Evolutionary conservation across 2,797 vertebrate genomes (phyloP), one percentile per base, ranked within the genome.

Genomic region (Typhlichthys subterraneus): DNA sequence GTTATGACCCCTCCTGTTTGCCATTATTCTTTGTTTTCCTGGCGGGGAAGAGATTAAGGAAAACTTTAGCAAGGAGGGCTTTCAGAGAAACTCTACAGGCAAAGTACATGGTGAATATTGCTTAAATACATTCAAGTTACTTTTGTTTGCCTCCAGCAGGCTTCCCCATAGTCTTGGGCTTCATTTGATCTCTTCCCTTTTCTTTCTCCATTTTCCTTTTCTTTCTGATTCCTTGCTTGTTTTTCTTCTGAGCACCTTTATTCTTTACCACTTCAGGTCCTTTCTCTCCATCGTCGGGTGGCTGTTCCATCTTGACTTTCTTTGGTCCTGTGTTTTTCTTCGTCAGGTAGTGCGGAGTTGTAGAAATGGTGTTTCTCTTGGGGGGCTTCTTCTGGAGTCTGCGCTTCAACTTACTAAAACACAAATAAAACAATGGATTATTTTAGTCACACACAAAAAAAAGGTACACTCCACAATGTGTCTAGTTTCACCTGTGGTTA

Each of bases 351-450:
- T 91, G 89, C 17, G 96, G 96, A 6, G 92, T 96, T 63, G 96
- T 97, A 81, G 91, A 91, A 76, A 99, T 98, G 45, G 92, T 93
- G 73, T 87, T 91, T 77, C 97, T 95, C 64, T 87, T 89, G 58
- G 96, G 72, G 5, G 97, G 97, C 59, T 91, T 96, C 89, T 94
- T 98, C 84, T 94, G 92, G 50, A 99, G 88, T 64, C 89, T 93
- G 71, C 93, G 94, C 86, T 94, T 98, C 67, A 89, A 88, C 90
- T 98, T 98, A 83, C 96, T 99, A 62, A 76, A 86, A 49, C 9
- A 45, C 33, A 45, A 67, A 23, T 66, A 45, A 75, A 62, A 55
- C 1, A 48, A 1, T 6, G 10, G 31, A 29, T 53, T 53, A 53
- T 14, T 14, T 51, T 51, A 51, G 7, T 17, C n/a, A 14, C 13